A percentile compares a stretch with the other conserved stretches of the same genome.
These are phyloP conservation scores for Linyphia triangularis DNA, from an alignment of 2,888 invertebrate species.

Conservation along the genomic window DNA sequence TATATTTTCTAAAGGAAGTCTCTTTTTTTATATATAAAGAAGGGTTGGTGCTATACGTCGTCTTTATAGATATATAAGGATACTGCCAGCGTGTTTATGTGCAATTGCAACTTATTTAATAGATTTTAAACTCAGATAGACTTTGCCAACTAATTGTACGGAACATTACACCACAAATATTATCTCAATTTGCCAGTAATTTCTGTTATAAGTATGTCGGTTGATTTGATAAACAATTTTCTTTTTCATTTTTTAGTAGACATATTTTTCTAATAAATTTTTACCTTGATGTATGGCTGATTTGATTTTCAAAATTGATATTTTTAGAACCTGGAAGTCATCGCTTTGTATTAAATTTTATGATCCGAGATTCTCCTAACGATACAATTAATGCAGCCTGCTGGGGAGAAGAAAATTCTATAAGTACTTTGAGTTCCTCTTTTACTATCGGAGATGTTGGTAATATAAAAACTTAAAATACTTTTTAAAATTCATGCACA, in stretches of 20 bases:
- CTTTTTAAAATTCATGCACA: not conserved
- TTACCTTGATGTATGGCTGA: not conserved
- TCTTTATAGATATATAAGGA: too few relatives aligned
- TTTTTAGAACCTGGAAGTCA: conserved; percentile 55
- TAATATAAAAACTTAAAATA: conserved; percentile 18
- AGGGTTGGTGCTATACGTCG: too few relatives aligned
- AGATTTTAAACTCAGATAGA: too few relatives aligned
- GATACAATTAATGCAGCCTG: conserved; percentile 74
- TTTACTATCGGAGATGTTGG: conserved; percentile 73
- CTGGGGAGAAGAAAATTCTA: conserved; percentile 67
- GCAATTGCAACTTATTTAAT: too few relatives aligned
- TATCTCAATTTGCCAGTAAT: too few relatives aligned
- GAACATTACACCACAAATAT: too few relatives aligned
- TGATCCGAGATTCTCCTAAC: conserved; percentile 68
- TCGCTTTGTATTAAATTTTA: conserved; percentile 68
- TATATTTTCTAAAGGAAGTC: too few relatives aligned
- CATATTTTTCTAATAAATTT: not conserved
- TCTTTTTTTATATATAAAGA: too few relatives aligned
- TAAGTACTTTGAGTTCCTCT: conserved; percentile 23
- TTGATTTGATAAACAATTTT: not conserved
- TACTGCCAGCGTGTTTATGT: too few relatives aligned
- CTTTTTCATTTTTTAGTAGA: not conserved
- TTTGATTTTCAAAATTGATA: not conserved
- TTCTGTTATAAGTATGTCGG: too few relatives aligned
- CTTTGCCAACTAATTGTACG: too few relatives aligned